Percentiles rank a stretch among this genome's conserved stretches.
Conservation (phyloP, 2,113 vertebrate species). For the Probosciger aterrimus region DNA sequence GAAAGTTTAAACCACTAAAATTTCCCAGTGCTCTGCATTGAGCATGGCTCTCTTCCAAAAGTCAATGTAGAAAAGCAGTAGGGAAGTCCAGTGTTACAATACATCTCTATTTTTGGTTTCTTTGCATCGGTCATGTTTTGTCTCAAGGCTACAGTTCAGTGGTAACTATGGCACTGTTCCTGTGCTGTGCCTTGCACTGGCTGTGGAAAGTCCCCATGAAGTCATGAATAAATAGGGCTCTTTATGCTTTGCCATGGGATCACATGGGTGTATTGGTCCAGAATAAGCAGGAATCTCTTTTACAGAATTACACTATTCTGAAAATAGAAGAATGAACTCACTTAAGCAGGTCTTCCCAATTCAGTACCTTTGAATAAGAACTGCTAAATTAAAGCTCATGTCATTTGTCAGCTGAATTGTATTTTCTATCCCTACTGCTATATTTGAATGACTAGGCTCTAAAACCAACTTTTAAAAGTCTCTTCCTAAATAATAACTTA, state of each 20-base stretch:
- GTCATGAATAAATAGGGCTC: slow-evolving; percentile 11
- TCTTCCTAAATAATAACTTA: slow-evolving; percentile 21
- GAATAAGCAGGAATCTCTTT: slow-evolving; percentile 24
- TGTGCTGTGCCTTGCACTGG: not conserved
- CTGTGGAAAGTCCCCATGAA: slow-evolving; percentile 15
- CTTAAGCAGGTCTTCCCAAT: slow-evolving; percentile 32
- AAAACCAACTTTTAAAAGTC: not conserved
- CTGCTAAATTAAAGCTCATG: slow-evolving; percentile 23
- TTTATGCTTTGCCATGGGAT: slow-evolving; percentile 36
- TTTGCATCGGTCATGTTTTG: not conserved
- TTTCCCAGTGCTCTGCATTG: not conserved
- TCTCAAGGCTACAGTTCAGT: not conserved
- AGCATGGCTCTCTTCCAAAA: not conserved
- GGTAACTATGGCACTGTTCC: not conserved
- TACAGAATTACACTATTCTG: not conserved
- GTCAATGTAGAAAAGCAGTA: not conserved
- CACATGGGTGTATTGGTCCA: not conserved
- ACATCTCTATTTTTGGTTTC: not conserved
- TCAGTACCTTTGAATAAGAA: slow-evolving; percentile 28
- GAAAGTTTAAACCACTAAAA: not conserved
- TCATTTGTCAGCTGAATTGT: slow-evolving; percentile 39
- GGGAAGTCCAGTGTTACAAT: not conserved
- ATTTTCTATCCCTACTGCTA: slow-evolving; percentile 1
- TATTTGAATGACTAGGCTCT: not conserved
- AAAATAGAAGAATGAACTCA: slow-evolving; percentile 18